A percentile compares a stretch with the other conserved stretches of the same genome.
These are phyloP conservation scores for Gallinago nigripennis DNA, from an alignment of 2,797 vertebrate species.

Conservation along the genomic window DNA sequence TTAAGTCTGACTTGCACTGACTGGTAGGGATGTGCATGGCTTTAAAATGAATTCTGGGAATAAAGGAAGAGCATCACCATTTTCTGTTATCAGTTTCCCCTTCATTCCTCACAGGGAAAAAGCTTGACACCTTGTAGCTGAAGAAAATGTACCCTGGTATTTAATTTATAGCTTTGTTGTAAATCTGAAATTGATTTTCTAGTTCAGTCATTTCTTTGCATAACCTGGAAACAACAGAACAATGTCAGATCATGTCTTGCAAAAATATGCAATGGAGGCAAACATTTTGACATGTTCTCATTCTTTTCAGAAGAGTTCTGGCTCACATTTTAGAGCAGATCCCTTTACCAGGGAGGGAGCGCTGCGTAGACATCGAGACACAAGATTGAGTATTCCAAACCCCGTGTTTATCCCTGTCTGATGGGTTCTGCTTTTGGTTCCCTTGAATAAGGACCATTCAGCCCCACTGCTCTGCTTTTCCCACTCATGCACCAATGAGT, in stretches of 20 bases:
- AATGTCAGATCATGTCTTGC: background rate
- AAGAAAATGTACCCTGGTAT: background rate
- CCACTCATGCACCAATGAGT: background rate
- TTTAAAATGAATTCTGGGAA: background rate
- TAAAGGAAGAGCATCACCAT: background rate
- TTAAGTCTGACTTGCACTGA: background rate
- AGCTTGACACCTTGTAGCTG: background rate
- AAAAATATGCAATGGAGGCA: background rate
- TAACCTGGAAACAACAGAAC: background rate
- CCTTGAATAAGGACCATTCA: background rate
- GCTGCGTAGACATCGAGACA: rapidly evolving
- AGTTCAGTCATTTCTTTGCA: background rate
- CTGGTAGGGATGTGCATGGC: background rate
- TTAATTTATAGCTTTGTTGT: background rate
- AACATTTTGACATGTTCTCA: background rate
- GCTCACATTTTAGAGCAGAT: rapidly evolving
- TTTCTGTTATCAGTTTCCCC: background rate
- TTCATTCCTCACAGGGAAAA: background rate
- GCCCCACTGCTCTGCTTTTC: background rate
- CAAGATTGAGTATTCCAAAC: background rate
- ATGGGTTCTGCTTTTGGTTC: background rate
- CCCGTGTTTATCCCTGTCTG: background rate
- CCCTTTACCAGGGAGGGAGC: background rate
- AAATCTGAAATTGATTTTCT: background rate
- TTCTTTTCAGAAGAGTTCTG: background rate